Evolutionary conservation across 53 echinoderm and acorn worm species (phyloP), one percentile per base, ranked within the genome.

Genomic region (Paracentrotus lividus): DNA sequence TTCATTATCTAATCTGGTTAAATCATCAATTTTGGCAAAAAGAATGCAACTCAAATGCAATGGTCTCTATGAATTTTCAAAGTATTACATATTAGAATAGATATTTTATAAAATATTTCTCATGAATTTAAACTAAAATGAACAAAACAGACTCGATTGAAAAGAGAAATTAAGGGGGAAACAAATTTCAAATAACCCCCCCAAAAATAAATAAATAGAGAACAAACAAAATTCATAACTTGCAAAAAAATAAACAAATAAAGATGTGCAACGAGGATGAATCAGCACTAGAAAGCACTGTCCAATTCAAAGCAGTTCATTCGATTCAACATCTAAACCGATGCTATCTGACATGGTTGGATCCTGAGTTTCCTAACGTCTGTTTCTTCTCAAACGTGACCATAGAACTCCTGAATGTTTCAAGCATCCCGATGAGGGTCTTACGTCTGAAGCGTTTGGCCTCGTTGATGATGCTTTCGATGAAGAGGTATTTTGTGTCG

Each of bases 401-500:
- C 81, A 97, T 92, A 49, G 96, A 92, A 42, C 96, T 93, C 44
- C 97, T 96, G 76, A 95, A 99, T 10, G 93, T 91, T 72, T 96
- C 93, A 36, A 99, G 96, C 93, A 96, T 92, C 75, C 95, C 77
- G 76, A 99, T 97, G 58, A 99, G 94, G 33, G 90, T 77, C 49
- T 94, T 93, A 60, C 97, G 96, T 88, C 97, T 95, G 94, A 99
- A 99, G 84, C 99, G 99, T 18, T 94, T 93, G 4, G 97, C 97
- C 93, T 99, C 99, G 52, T 94, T 93, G 88, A 99, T 99, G 88
- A 99, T 96, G 92, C 96, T 92, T 84, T 99, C 96, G 92, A 99
- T 93, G 90, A 99, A 99, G 64, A 97, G 94, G 88, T 97, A 96
- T 87, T 97, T 96, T 87, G 96, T 96, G 59, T 97, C 97, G n/a